Evolutionary conservation across 1,140 invertebrate genomes (phyloP).

Genomic region (Meloidogyne chitwoodi): DNA sequence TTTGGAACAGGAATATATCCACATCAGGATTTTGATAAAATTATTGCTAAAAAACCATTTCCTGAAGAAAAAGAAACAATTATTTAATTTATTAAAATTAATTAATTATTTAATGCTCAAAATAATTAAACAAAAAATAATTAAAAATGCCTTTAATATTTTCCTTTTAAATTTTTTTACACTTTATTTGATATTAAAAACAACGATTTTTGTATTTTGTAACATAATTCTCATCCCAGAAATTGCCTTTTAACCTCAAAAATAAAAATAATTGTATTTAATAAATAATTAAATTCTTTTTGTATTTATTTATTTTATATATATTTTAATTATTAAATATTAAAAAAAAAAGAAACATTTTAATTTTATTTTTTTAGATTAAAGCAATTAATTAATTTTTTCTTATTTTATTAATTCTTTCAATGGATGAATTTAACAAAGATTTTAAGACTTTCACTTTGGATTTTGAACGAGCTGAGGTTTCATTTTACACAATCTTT

Average conservation of each 20-base stretch:
- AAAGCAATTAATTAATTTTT: neutral
- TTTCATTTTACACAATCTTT: slow-evolving; percentile 18
- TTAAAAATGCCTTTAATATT: neutral
- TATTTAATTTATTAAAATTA: slow-evolving; percentile 24
- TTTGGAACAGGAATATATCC: slow-evolving; percentile 11
- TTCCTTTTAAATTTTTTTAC: neutral
- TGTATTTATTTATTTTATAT: neutral
- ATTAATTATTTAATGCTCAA: neutral
- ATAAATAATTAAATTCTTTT: neutral
- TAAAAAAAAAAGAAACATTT: too few relatives aligned
- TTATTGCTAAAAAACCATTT: slow-evolving; percentile 13
- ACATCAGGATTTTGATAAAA: slow-evolving; percentile 19
- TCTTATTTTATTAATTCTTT: neutral
- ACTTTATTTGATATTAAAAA: neutral
- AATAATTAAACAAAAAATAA: neutral
- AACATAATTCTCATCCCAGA: neutral
- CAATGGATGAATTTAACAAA: slow-evolving; percentile 12
- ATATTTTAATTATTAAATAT: neutral
- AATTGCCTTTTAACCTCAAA: neutral
- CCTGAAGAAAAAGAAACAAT: slow-evolving; percentile 50
- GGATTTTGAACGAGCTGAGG: slow-evolving; percentile 42
- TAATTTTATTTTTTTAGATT: neutral
- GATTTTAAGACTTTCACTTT: slow-evolving; percentile 33
- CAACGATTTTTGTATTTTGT: neutral
- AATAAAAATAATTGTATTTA: neutral